A percentile compares a stretch with the other conserved stretches of the same genome.
These are phyloP conservation scores for Porites rus DNA, from an alignment of 92 coral and sea anemone genomes.

Conservation along the genomic window DNA sequence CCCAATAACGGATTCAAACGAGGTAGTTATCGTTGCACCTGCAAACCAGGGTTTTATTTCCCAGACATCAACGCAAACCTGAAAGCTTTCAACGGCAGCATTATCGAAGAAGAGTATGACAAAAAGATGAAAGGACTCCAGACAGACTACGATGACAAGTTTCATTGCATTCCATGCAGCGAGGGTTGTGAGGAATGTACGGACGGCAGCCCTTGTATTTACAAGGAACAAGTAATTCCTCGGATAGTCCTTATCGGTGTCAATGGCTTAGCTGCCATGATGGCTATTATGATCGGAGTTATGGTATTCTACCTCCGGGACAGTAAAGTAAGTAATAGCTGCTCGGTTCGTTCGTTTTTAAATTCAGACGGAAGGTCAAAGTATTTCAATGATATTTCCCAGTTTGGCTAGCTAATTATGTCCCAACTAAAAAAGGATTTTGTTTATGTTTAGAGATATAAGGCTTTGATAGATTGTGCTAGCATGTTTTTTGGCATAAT, in stretches of 20 bases:
- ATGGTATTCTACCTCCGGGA: constrained; percentile 66
- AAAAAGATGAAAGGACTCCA: constrained; percentile 37
- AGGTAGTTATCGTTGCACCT: constrained; percentile 90
- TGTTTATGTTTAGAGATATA: too few species aligned
- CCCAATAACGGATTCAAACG: constrained; percentile 86
- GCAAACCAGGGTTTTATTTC: constrained; percentile 86
- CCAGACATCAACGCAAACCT: constrained; percentile 49
- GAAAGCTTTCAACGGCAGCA: constrained; percentile 84
- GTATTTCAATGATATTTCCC: neutral
- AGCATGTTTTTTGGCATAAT: too few species aligned
- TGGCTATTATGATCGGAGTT: constrained; percentile 75
- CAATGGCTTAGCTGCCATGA: constrained; percentile 53
- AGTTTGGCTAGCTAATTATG: too few species aligned
- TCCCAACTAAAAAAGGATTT: too few species aligned
- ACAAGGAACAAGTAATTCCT: constrained; percentile 42
- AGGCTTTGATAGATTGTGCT: too few species aligned
- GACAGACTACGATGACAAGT: constrained; percentile 57
- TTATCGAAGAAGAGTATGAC: constrained; percentile 77
- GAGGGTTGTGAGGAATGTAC: constrained; percentile 89
- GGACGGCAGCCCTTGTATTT: constrained; percentile 80
- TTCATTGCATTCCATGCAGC: constrained; percentile 85
- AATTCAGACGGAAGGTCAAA: neutral
- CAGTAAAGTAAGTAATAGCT: constrained; percentile 59
- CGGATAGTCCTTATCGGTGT: constrained; percentile 67
- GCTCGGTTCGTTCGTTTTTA: neutral